Conservation (phyloP, 2,797 vertebrate genomes). For the Ctenosaura bakeri region DNA sequence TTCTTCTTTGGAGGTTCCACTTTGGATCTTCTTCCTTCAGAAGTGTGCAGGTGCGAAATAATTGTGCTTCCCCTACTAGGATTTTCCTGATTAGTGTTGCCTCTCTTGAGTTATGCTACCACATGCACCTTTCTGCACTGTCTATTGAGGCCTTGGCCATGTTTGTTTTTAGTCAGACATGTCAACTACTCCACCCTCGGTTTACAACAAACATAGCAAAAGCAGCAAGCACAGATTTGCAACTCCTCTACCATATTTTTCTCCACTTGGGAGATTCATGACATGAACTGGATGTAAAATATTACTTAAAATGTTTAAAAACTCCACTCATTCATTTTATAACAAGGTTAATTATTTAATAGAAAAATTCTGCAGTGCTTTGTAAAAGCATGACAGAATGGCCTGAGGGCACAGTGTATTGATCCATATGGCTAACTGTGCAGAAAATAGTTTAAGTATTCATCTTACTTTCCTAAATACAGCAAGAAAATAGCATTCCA, state of each 20-base stretch:
- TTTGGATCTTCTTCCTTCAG: not conserved
- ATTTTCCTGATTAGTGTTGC: not conserved
- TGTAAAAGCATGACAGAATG: conserved; percentile 23
- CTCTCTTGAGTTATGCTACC: not conserved
- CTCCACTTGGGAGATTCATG: not conserved
- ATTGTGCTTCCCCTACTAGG: not conserved
- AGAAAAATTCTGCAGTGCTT: conserved; percentile 19
- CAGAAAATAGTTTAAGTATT: conserved; percentile 36
- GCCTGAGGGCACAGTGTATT: not conserved
- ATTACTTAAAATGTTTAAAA: conserved; percentile 31
- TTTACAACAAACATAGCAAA: not conserved
- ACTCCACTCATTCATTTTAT: conserved; percentile 20
- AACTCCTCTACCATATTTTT: not conserved
- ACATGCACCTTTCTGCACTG: not conserved
- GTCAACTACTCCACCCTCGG: not conserved
- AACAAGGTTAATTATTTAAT: conserved; percentile 28
- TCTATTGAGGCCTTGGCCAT: not conserved
- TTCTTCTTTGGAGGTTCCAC: not conserved
- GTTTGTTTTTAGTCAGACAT: conserved; percentile 14
- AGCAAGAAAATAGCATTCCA: conserved; percentile 36
- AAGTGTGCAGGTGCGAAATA: not conserved
- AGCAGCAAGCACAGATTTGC: not conserved
- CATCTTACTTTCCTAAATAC: conserved; percentile 40
- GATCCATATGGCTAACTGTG: not conserved
- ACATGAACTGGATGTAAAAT: conserved; percentile 34